These are phyloP conservation scores for Ochlodes sylvanus DNA, from an alignment of 2,888 invertebrate species.

Conservation along the genomic window DNA sequence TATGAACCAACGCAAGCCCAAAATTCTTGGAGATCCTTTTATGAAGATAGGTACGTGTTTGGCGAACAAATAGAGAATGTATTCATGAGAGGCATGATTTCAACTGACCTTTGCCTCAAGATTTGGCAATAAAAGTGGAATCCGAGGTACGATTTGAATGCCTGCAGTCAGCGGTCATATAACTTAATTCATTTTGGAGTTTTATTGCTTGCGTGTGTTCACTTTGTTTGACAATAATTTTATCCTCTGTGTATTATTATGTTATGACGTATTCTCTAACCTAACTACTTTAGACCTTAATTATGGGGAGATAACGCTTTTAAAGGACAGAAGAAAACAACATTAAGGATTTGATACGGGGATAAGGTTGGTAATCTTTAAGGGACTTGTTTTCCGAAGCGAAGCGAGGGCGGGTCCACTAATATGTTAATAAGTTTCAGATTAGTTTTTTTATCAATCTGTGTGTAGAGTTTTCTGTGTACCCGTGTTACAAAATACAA, in stretches of 20 bases:
- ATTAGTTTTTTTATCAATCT: no score
- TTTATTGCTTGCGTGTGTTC: slow-evolving; percentile 12
- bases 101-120: slow-evolving; percentile 53
- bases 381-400: no score
- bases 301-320: no score
- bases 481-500: background rate
- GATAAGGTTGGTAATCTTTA: no score
- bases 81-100: slow-evolving; percentile 54
- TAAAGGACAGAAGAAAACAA: no score
- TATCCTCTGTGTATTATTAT: background rate
- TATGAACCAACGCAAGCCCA: slow-evolving; percentile 21
- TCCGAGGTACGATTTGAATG: slow-evolving; percentile 31
- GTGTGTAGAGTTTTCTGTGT: no score
- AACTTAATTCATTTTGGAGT: slow-evolving; percentile 32
- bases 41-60: slow-evolving; percentile 53
- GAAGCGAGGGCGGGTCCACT: no score
- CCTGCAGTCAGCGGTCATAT: slow-evolving; percentile 32
- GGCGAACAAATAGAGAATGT: slow-evolving; percentile 51
- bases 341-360: no score
- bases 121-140: slow-evolving; percentile 37
- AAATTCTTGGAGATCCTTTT: slow-evolving; percentile 48
- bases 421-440: no score
- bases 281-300: no score
- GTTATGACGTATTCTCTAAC: no score
- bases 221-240: background rate